These are phyloP conservation scores for Lerema accius DNA, from an alignment of 1,140 invertebrate species.

Conservation along the genomic window DNA sequence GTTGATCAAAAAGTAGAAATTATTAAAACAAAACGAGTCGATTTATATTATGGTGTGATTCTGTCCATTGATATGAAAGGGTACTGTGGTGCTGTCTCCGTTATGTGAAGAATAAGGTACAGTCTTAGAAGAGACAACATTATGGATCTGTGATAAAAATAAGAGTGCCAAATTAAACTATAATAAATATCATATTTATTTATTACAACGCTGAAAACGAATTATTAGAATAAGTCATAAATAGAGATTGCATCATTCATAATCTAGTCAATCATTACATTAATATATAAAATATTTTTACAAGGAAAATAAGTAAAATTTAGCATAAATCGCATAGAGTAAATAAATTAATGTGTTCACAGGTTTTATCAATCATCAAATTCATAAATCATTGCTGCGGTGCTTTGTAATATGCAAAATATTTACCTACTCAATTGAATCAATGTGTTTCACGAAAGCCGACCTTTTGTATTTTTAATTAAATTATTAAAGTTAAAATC, in stretches of 20 bases:
- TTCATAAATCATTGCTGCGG: too few relatives aligned
- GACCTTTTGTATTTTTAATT: too few relatives aligned
- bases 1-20: too few relatives aligned
- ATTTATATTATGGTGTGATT: constrained; percentile 3
- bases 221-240: constrained; percentile 36
- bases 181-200: constrained; percentile 33
- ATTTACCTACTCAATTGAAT: too few relatives aligned
- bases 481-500: too few relatives aligned
- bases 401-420: too few relatives aligned
- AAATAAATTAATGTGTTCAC: background rate
- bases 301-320: constrained; percentile 1
- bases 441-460: too few relatives aligned
- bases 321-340: background rate
- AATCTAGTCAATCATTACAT: constrained; percentile 2
- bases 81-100: constrained; percentile 16
- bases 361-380: background rate
- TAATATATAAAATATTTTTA: constrained; percentile 6
- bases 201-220: constrained; percentile 36
- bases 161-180: constrained; percentile 34
- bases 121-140: constrained; percentile 4
- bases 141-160: constrained; percentile 35
- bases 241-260: background rate
- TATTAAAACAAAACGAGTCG: too few relatives aligned
- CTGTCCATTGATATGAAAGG: constrained; percentile 21
- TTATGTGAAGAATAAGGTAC: background rate